These are phyloP conservation scores for Characodon lateralis DNA, from an alignment of 2,797 vertebrate species.

Conservation along the genomic window DNA sequence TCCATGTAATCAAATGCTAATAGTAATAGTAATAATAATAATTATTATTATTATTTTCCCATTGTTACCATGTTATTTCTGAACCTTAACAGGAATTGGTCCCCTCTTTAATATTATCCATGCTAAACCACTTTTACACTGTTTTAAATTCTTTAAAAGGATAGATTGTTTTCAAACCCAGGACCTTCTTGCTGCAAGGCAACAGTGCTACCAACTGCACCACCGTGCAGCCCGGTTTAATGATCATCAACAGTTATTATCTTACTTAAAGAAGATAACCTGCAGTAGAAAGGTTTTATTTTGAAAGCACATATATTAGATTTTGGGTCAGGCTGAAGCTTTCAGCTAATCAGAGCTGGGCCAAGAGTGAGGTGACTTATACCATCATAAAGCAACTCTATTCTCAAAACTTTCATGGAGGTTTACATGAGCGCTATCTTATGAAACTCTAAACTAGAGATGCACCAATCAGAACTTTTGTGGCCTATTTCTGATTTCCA, in stretches of 20 bases:
- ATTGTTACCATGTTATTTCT: not conserved
- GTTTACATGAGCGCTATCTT: not conserved
- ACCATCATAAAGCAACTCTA: not conserved
- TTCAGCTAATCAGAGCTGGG: not conserved
- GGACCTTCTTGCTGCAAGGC: no score
- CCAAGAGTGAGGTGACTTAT: not conserved
- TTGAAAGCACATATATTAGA: not conserved
- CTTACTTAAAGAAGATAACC: no score
- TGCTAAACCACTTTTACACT: not conserved
- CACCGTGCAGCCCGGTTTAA: no score
- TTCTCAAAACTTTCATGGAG: not conserved
- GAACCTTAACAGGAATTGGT: not conserved
- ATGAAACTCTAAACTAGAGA: not conserved
- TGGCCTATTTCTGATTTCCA: not conserved
- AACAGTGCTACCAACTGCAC: no score
- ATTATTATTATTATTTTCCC: not conserved
- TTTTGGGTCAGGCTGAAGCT: not conserved
- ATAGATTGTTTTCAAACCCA: not conserved
- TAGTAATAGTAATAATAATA: not conserved
- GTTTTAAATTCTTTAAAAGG: not conserved
- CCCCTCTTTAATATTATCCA: not conserved
- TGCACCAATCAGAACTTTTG: not conserved
- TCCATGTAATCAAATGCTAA: not conserved
- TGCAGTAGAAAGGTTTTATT: not conserved
- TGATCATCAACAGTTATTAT: no score